phyloP scores from a whole-genome alignment of 2,113 vertebrate genomes.

The Anguilla japonica region DNA sequence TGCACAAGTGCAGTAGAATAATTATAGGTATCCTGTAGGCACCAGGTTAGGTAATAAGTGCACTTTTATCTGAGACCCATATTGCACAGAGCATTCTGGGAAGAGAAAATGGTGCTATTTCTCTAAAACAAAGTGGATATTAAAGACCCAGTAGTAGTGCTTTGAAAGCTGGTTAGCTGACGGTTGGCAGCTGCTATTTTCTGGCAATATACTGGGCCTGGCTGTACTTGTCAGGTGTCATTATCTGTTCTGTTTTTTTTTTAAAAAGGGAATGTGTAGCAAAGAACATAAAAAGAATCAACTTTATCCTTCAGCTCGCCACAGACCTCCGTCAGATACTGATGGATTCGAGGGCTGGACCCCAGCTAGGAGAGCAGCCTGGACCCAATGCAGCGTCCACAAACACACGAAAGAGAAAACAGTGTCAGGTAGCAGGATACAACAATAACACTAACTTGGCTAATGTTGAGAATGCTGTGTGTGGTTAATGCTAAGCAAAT shows the following conservation, averaged over 20 bases:
- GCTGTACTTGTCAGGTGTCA: not conserved
- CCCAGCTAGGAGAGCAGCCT: conserved; percentile 30
- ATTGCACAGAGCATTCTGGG: not conserved
- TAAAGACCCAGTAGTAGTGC: not conserved
- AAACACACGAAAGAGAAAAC: conserved; percentile 44
- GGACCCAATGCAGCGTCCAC: conserved; percentile 30
- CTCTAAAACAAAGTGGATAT: not conserved
- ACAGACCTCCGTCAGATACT: conserved; percentile 41
- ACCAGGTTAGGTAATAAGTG: not conserved
- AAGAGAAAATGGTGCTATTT: not conserved
- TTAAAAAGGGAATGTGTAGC: not conserved
- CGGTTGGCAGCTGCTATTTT: not conserved
- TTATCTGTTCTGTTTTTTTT: not conserved
- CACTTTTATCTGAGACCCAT: not conserved
- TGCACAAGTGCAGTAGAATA: not conserved
- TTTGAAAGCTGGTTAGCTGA: not conserved
- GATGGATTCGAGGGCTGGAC: conserved; percentile 35
- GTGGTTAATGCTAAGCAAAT: not conserved
- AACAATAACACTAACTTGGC: not conserved
- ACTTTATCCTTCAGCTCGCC: conserved; percentile 33
- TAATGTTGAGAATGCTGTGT: not conserved
- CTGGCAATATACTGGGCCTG: not conserved
- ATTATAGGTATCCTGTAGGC: not conserved
- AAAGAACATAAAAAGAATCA: conserved; percentile 21
- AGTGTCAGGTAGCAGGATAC: conserved; percentile 36